Conservation (phyloP, 2,797 vertebrate genomes). For the Pteronotus mesoamericanus region DNA sequence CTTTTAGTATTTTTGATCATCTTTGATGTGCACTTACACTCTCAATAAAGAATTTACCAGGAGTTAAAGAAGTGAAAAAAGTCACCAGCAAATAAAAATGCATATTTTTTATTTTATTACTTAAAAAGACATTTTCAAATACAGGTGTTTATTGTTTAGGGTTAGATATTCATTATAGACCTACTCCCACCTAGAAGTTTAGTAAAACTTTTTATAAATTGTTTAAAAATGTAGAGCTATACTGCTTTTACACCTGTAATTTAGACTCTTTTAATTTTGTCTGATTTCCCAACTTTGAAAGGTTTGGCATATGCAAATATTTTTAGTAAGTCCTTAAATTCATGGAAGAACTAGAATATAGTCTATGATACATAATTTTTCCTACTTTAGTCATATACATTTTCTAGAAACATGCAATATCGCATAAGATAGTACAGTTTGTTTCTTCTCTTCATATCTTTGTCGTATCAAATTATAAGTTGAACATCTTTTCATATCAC, state of each 20-base stretch:
- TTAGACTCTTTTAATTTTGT: background rate
- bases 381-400: background rate
- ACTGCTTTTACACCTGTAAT: background rate
- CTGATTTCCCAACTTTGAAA: constrained; percentile 5
- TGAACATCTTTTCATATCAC: background rate
- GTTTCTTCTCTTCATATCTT: background rate
- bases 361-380: background rate
- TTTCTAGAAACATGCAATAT: background rate
- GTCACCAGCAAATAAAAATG: background rate
- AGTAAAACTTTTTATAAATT: background rate
- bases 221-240: background rate
- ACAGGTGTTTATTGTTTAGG: background rate
- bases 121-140: constrained; percentile 7
- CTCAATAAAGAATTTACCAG: background rate
- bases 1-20: background rate
- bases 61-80: background rate
- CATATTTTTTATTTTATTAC: background rate
- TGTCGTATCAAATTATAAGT: background rate
- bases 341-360: background rate
- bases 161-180: background rate
- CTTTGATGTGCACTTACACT: background rate
- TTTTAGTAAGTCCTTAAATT: constrained; percentile 3
- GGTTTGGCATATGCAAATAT: background rate
- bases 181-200: background rate
- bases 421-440: background rate